Evolutionary conservation across 2,113 vertebrate genomes (phyloP).

Genomic region (Lontra canadensis): DNA sequence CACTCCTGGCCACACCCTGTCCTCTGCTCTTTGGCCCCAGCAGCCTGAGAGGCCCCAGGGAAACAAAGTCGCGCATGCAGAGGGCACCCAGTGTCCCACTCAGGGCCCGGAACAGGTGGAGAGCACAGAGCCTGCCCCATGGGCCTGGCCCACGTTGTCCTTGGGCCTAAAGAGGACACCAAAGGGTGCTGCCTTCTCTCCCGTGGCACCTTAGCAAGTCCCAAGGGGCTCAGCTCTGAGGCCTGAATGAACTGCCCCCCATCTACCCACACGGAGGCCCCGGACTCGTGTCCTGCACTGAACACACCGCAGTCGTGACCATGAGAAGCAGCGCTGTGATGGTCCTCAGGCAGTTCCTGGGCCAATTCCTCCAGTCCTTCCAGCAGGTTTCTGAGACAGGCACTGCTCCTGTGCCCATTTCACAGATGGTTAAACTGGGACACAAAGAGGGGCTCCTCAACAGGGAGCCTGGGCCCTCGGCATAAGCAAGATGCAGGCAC

Average conservation of each 20-base stretch:
- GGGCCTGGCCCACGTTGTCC: fast-evolving
- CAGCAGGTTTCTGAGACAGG: neutral
- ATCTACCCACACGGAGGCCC: fast-evolving
- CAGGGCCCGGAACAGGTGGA: no score
- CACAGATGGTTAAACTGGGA: neutral
- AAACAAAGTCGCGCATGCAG: no score
- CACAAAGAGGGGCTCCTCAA: fast-evolving
- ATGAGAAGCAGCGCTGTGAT: fast-evolving
- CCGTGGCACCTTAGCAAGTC: neutral
- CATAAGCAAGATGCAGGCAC: no score
- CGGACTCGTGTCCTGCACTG: fast-evolving
- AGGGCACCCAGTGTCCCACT: neutral
- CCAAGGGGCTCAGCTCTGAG: neutral
- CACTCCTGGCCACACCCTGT: neutral
- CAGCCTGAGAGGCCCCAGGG: neutral
- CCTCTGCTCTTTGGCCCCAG: neutral
- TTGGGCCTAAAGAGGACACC: neutral
- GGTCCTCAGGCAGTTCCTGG: neutral
- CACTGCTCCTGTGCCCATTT: neutral
- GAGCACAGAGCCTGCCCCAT: no score
- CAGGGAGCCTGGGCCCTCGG: neutral
- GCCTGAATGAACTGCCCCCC: fast-evolving
- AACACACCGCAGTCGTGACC: fast-evolving
- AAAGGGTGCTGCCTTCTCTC: neutral
- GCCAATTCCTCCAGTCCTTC: no score